Conservation (phyloP, 2,888 invertebrate species). For the Aporophyla lueneburgensis region DNA sequence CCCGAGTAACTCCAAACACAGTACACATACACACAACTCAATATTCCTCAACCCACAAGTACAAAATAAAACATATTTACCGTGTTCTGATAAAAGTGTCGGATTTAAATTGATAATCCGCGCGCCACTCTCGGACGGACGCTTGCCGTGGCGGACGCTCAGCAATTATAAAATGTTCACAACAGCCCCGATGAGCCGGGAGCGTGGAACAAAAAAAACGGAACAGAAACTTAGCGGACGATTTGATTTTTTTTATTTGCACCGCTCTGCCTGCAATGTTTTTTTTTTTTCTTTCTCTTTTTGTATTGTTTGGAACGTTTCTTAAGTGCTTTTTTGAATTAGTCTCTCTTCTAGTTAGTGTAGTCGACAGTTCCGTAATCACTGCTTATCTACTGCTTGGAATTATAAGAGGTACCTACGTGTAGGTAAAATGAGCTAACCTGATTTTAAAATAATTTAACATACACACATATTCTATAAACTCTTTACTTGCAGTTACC, state of each 20-base stretch:
- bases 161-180: slow-evolving; percentile 61
- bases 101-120: slow-evolving; percentile 56
- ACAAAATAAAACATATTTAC: slow-evolving; percentile 4
- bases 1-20: not conserved
- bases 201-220: slow-evolving; percentile 48
- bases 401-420: not conserved
- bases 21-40: not conserved
- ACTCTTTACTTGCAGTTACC: too few species aligned
- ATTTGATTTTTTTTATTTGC: slow-evolving; percentile 27
- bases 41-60: not conserved
- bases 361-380: not conserved
- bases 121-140: slow-evolving; percentile 12
- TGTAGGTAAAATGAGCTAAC: too few species aligned
- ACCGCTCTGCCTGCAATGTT: slow-evolving; percentile 1
- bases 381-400: not conserved
- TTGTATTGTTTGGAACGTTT: slow-evolving; percentile 32
- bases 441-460: too few species aligned
- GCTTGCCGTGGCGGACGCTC: slow-evolving; percentile 31
- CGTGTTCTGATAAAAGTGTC: slow-evolving; percentile 28
- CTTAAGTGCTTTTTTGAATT: slow-evolving; percentile 35
- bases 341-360: not conserved
- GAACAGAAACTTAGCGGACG: slow-evolving; percentile 31
- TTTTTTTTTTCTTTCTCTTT: slow-evolving; percentile 14
- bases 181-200: slow-evolving; percentile 35
- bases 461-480: too few species aligned